Evolutionary conservation across 2,113 vertebrate genomes (phyloP), one percentile per base, ranked within the genome.

Genomic region (Vimba vimba): DNA sequence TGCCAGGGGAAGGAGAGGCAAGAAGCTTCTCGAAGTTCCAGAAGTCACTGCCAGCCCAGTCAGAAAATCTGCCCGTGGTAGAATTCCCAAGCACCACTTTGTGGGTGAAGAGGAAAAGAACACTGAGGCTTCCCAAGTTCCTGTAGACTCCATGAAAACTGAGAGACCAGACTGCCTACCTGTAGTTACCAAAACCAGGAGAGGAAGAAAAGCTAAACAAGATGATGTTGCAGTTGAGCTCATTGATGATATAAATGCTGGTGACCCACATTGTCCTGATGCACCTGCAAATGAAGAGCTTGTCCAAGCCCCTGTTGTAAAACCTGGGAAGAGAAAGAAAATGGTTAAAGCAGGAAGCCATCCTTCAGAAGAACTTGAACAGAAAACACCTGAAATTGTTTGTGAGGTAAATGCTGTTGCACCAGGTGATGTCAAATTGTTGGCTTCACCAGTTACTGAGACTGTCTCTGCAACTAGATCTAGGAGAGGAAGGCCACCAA

Each of bases 1-100:
- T 86, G 80, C 86, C 11, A 94, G 88, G 88, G 90, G 75, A 47
- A 91, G 90, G 79, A 87, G 91, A 85, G 89, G 86, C 0, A 93
- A 87, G 88, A 92, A 79, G 71, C 23, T 21, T 8, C 9, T 69
- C 10, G 73, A 71, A 8, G 21, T 71, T 45, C 9, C 68, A 8
- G 87, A 94, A 81, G 73, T 55, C 12, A 0, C 76, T 33, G 64
- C 85, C 13, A 82, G 88, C 60, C 83, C 91, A 73, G 60, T 86
- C 6, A 88, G 74, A 74, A 89, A 87, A 55, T 87, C 73, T 1
- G 83, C 83, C 27, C 92, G 91, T 91, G 87, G 88, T 64, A 93
- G 86, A 89, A 79, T 71, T 57, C 60, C 79, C 6, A 93, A 91
- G 75, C 33, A 43, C 50, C 36, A 88, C 19, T 66, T 84, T 45